Conservation (phyloP, 2,797 vertebrate genomes). For the Phoeniculus purpureus region DNA sequence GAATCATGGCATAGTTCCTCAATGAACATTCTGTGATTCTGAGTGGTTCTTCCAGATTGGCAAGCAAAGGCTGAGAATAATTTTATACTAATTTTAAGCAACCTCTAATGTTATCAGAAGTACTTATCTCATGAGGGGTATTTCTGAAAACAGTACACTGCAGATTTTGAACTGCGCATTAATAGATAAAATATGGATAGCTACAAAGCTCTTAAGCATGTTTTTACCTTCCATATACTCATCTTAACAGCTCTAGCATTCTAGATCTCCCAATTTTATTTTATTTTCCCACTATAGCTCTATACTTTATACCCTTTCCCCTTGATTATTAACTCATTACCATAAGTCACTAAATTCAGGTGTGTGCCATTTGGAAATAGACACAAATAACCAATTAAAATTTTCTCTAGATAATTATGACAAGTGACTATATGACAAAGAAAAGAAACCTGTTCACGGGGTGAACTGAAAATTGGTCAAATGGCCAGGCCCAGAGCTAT, state of each 20-base stretch:
- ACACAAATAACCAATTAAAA: neutral
- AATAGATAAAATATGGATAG: neutral
- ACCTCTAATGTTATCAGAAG: neutral
- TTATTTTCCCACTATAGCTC: neutral
- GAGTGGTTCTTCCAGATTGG: neutral
- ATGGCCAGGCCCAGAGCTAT: neutral
- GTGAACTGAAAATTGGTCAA: neutral
- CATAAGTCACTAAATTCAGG: neutral
- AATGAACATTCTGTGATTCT: conserved; percentile 13
- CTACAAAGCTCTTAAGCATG: neutral
- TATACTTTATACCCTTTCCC: rapidly evolving
- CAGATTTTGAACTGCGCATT: neutral
- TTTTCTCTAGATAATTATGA: neutral
- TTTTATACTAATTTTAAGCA: neutral
- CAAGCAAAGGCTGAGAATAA: neutral
- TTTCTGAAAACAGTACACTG: neutral
- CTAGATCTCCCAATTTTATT: neutral
- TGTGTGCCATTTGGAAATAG: neutral
- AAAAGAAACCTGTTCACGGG: neutral
- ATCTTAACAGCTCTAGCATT: neutral
- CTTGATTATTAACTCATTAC: rapidly evolving
- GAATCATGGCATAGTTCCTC: neutral
- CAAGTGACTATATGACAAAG: neutral
- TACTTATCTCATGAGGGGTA: neutral
- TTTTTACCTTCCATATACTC: neutral